Conservation (phyloP, 2,797 vertebrate genomes). For the Urocyon cinereoargenteus region DNA sequence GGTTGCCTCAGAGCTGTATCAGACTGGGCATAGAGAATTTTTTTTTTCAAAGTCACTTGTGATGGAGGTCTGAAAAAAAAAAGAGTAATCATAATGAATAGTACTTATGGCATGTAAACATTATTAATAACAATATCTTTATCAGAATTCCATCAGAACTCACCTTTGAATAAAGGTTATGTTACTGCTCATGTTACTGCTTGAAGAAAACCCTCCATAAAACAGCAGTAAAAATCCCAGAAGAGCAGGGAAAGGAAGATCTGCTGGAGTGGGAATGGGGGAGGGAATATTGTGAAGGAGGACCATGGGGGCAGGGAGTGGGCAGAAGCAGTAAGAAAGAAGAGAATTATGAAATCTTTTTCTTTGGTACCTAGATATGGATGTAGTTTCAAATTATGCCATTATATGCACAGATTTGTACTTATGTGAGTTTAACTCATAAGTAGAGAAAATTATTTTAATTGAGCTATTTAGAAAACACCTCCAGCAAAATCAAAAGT, state of each 20-base stretch:
- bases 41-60: neutral
- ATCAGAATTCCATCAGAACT: neutral
- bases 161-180: neutral
- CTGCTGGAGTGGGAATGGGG: neutral
- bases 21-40: neutral
- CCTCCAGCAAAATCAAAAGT: slow-evolving; percentile 43
- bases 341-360: neutral
- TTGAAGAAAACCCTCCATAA: neutral
- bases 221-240: neutral
- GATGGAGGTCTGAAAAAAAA: neutral
- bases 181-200: neutral
- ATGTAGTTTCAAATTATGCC: neutral
- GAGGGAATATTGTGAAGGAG: neutral
- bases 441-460: slow-evolving; percentile 68
- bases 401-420: neutral
- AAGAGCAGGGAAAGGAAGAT: neutral
- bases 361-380: neutral
- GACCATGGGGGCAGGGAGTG: neutral
- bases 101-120: neutral
- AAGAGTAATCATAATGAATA: neutral
- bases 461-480: slow-evolving; percentile 63
- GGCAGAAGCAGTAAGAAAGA: neutral
- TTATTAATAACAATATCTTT: neutral
- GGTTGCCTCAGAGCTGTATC: neutral
- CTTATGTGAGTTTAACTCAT: neutral